Conservation (phyloP, 1,140 invertebrate species). For the Drosophila neocordata region DNA sequence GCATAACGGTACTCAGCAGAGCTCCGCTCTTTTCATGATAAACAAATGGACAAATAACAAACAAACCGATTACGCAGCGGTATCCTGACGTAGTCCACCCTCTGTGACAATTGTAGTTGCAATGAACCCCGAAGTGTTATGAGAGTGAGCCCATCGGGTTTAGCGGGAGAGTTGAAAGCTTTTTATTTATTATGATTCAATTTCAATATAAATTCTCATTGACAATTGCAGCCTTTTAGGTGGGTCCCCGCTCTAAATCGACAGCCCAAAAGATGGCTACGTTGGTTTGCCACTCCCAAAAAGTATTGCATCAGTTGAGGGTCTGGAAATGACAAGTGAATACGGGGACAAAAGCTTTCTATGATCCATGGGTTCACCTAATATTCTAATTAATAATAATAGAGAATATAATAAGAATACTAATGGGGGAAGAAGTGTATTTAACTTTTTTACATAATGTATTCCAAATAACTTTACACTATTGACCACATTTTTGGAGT, state of each 20-base stretch:
- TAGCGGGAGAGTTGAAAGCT: neutral
- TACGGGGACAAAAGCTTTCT: conserved; percentile 37
- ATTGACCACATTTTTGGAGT: neutral
- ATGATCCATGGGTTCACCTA: conserved; percentile 38
- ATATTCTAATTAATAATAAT: conserved; percentile 22
- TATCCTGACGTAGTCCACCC: conserved; percentile 43
- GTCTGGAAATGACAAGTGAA: conserved; percentile 52
- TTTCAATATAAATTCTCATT: conserved; percentile 18
- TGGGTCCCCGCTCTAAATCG: conserved; percentile 18
- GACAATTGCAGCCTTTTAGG: conserved; percentile 51
- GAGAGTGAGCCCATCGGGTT: no score
- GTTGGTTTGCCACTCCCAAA: neutral
- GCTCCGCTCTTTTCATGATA: conserved; percentile 1
- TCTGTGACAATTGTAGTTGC: conserved; percentile 51
- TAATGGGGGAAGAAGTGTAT: conserved; percentile 3
- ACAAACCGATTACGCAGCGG: conserved; percentile 77
- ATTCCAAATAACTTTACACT: conserved; percentile 10
- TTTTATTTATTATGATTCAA: conserved; percentile 16
- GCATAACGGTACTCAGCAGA: conserved; percentile 59
- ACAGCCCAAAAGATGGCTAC: conserved; percentile 28
- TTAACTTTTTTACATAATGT: conserved; percentile 32
- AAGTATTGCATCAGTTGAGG: neutral
- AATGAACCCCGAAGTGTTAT: conserved; percentile 8
- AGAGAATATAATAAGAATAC: no score
- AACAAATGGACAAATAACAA: conserved; percentile 67